Evolutionary conservation across 2,888 invertebrate genomes (phyloP).

Genomic region (Phasia obesa): DNA sequence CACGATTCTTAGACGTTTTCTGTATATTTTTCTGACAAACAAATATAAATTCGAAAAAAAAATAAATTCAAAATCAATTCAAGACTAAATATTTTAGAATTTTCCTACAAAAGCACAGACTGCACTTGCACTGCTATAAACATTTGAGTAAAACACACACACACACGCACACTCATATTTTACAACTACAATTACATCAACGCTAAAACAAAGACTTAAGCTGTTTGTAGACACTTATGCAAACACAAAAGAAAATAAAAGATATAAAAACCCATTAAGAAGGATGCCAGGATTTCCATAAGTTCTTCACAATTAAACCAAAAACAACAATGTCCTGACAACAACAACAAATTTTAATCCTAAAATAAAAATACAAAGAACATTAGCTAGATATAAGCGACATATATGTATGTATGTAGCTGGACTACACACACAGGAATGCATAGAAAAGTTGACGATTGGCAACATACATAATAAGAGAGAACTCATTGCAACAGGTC

Average conservation of each 20-base stretch:
- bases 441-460: constrained; percentile 5
- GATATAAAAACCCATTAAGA: constrained; percentile 38
- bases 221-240: constrained; percentile 11
- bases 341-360: not conserved
- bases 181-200: not conserved
- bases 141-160: not conserved
- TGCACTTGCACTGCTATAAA: constrained; percentile 11
- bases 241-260: constrained; percentile 12
- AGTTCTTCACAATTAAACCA: constrained; percentile 36
- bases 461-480: not conserved
- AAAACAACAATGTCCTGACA: constrained; percentile 19
- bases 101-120: constrained; percentile 10
- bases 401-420: no score
- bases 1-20: no score
- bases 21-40: no score
- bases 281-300: constrained; percentile 33
- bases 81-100: not conserved
- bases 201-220: constrained; percentile 6
- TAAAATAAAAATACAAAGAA: not conserved
- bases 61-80: constrained; percentile 51
- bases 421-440: no score
- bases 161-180: not conserved
- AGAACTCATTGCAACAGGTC: constrained; percentile 43
- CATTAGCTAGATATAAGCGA: not conserved
- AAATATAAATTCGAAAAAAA: not conserved